phyloP scores from a whole-genome alignment of 2,888 invertebrate species.

The Eustalomyia histrio region DNA sequence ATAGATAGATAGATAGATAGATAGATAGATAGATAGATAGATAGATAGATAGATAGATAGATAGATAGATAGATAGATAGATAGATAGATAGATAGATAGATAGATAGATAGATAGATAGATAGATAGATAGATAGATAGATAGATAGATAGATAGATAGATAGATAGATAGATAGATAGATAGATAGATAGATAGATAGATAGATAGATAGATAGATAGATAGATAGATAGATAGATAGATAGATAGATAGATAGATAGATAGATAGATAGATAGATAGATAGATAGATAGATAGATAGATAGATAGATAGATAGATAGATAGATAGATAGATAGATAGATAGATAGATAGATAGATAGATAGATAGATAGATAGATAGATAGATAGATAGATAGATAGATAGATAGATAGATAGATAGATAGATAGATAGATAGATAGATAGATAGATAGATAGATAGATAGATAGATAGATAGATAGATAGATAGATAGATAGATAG shows the following conservation, averaged over 20 bases:
- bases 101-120: slow-evolving; percentile 5
- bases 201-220: slow-evolving; percentile 5
- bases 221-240: slow-evolving; percentile 1
- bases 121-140: slow-evolving; percentile 8
- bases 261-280: slow-evolving; percentile 8
- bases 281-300: slow-evolving; percentile 8
- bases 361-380: neutral
- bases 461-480: neutral
- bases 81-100: slow-evolving; percentile 8
- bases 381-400: slow-evolving; percentile 8
- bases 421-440: too few species aligned
- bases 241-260: slow-evolving; percentile 8
- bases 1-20: slow-evolving; percentile 8
- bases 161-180: slow-evolving; percentile 8
- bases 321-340: slow-evolving; percentile 2
- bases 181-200: slow-evolving; percentile 8
- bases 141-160: slow-evolving; percentile 8
- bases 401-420: too few species aligned
- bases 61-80: slow-evolving; percentile 8
- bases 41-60: slow-evolving; percentile 8
- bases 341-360: slow-evolving; percentile 2
- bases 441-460: neutral
- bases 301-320: slow-evolving; percentile 5
- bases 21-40: slow-evolving; percentile 8
- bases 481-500: slow-evolving; percentile 6